These are phyloP conservation scores for Neostethus bicornis DNA, from an alignment of 2,797 vertebrate species.

Conservation along the genomic window DNA sequence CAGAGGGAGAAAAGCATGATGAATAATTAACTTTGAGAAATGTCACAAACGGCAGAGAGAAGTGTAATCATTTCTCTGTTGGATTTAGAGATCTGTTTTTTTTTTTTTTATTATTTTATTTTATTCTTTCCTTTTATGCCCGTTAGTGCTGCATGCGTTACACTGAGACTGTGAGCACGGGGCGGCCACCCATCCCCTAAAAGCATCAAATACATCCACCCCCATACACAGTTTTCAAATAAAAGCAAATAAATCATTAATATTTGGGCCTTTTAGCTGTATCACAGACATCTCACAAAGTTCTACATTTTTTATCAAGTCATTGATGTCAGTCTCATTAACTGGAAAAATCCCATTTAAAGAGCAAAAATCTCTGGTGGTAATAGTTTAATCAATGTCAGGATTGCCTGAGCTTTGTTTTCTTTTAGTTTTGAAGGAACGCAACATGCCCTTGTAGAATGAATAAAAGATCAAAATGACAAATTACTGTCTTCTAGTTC, in stretches of 20 bases:
- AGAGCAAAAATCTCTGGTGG: slow-evolving; percentile 40
- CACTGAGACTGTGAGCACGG: slow-evolving; percentile 37
- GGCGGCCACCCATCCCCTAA: slow-evolving; percentile 57
- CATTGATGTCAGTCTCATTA: slow-evolving; percentile 72
- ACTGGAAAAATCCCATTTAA: slow-evolving; percentile 60
- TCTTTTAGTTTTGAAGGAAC: slow-evolving; percentile 22
- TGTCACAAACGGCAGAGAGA: slow-evolving; percentile 76
- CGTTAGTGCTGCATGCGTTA: slow-evolving; percentile 37
- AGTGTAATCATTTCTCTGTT: slow-evolving; percentile 76
- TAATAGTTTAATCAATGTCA: slow-evolving; percentile 63
- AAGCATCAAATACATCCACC: slow-evolving; percentile 63
- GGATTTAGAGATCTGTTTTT: slow-evolving; percentile 65
- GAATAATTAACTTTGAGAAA: slow-evolving; percentile 84
- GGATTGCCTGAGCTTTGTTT: slow-evolving; percentile 43
- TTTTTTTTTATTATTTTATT: slow-evolving; percentile 35
- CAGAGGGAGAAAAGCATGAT: slow-evolving; percentile 78
- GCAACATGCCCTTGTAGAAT: slow-evolving; percentile 17
- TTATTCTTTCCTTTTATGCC: slow-evolving; percentile 45
- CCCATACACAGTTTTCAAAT: slow-evolving; percentile 72
- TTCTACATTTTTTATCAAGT: slow-evolving; percentile 66
- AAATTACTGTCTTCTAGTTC: slow-evolving; percentile 58
- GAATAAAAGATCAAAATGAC: slow-evolving; percentile 58
- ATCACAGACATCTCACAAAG: slow-evolving; percentile 41
- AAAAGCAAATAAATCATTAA: slow-evolving; percentile 82
- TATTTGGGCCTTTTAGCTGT: slow-evolving; percentile 74